These are phyloP conservation scores for Fregetta grallaria DNA, from an alignment of 2,113 vertebrate genomes.

Conservation along the genomic window DNA sequence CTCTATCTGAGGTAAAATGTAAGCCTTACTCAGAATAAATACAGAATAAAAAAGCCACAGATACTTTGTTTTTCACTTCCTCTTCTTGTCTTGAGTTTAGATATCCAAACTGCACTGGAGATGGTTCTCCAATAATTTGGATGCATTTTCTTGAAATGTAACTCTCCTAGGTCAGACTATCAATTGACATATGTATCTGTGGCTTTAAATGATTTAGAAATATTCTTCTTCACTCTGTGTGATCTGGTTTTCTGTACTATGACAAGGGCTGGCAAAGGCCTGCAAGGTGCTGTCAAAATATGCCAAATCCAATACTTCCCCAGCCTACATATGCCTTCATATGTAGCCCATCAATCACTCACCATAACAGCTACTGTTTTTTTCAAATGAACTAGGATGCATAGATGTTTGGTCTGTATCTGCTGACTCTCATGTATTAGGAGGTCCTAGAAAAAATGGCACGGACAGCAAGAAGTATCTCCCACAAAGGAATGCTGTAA, in stretches of 20 bases:
- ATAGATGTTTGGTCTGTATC: not conserved
- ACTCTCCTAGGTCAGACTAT: not conserved
- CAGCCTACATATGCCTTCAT: fast-evolving
- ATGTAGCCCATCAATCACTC: not conserved
- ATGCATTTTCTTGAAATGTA: not conserved
- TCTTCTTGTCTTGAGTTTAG: not conserved
- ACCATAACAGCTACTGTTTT: not conserved
- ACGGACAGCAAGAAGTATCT: not conserved
- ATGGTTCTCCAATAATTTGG: not conserved
- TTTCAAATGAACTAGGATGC: not conserved
- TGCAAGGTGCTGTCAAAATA: not conserved
- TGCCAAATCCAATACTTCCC: not conserved
- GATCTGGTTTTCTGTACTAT: not conserved
- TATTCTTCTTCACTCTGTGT: not conserved
- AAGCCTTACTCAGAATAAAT: not conserved
- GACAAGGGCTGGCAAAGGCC: not conserved
- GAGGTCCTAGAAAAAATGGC: not conserved
- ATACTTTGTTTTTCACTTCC: not conserved
- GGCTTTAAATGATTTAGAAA: not conserved
- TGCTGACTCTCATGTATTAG: not conserved
- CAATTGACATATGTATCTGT: not conserved
- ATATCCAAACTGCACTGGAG: not conserved
- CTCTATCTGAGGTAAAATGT: not conserved
- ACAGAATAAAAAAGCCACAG: not conserved
- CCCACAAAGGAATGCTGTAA: not conserved